Conservation (phyloP, 2,888 invertebrate species). For the Apoderus coryli region DNA sequence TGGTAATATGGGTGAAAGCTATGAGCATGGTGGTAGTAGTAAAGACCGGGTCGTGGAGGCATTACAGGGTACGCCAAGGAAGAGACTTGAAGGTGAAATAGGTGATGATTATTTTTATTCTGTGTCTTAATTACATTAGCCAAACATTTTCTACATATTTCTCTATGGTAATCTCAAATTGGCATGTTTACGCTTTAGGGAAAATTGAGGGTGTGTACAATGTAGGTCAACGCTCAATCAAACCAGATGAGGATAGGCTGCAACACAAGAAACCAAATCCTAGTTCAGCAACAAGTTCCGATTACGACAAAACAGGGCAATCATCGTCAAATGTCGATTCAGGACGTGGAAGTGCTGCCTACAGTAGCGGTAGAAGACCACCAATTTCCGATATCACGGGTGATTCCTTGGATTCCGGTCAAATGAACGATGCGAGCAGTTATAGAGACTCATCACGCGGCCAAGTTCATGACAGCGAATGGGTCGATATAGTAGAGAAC, state of each 20-base stretch:
- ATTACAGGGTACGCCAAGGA: slow-evolving; percentile 28
- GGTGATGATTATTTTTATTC: slow-evolving; percentile 14
- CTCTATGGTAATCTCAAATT: slow-evolving; percentile 1
- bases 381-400: slow-evolving; percentile 38
- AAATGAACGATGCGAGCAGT: slow-evolving; percentile 10
- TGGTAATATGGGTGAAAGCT: slow-evolving; percentile 10
- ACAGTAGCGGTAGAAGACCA: slow-evolving; percentile 56
- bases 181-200: slow-evolving; percentile 13
- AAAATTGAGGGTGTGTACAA: slow-evolving; percentile 44
- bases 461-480: slow-evolving; percentile 52
- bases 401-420: slow-evolving; percentile 40
- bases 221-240: slow-evolving; percentile 35
- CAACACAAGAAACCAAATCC: slow-evolving; percentile 35
- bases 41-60: slow-evolving; percentile 24
- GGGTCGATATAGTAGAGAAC: slow-evolving; percentile 70
- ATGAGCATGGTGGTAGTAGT: slow-evolving; percentile 11
- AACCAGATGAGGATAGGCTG: slow-evolving; percentile 32
- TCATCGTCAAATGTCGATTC: slow-evolving; percentile 63
- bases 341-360: slow-evolving; percentile 66
- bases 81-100: slow-evolving; percentile 25
- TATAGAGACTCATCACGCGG: too few species aligned
- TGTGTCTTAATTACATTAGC: neutral
- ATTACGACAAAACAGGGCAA: slow-evolving; percentile 62
- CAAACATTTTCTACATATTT: too few species aligned
- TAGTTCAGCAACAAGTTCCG: slow-evolving; percentile 51